These are phyloP conservation scores for Hoplostethus mediterraneus DNA, from an alignment of 2,797 vertebrate species.

Conservation along the genomic window DNA sequence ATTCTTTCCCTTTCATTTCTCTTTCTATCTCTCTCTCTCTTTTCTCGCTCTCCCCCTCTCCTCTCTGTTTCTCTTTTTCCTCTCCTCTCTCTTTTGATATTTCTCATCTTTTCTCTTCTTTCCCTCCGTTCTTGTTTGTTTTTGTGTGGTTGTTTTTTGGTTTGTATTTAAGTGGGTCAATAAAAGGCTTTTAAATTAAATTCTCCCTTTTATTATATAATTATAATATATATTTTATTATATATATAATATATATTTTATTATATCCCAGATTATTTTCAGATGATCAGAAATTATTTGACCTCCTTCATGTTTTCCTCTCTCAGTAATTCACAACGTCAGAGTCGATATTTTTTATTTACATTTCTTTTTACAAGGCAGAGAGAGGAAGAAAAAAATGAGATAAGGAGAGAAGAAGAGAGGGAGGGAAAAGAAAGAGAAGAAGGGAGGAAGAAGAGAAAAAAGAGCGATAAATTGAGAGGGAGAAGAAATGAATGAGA, in stretches of 20 bases:
- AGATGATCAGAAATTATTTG: not conserved
- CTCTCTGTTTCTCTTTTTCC: conserved; percentile 4
- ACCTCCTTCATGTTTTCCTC: conserved; percentile 49
- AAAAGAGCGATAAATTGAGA: no score
- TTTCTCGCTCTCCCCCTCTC: conserved; percentile 16
- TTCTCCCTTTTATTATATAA: not conserved
- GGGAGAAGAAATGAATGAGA: not conserved
- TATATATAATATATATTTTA: no score
- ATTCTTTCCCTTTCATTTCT: not conserved
- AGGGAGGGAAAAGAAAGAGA: not conserved
- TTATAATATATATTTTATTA: no score
- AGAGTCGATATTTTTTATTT: no score
- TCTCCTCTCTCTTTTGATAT: conserved; percentile 51
- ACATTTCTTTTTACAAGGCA: not conserved
- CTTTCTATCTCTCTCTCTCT: not conserved
- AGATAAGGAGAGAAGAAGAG: not conserved
- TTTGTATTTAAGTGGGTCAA: no score
- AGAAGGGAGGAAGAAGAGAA: no score
- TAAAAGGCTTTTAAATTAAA: no score
- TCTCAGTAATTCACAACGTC: no score
- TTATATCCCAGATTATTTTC: no score
- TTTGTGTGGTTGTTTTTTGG: no score
- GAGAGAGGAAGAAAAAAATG: not conserved
- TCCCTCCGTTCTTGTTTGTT: conserved; percentile 23
- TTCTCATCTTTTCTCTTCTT: not conserved